These are phyloP conservation scores for Drosophila lacteicornis DNA, from an alignment of 1,140 invertebrate genomes.

Conservation along the genomic window DNA sequence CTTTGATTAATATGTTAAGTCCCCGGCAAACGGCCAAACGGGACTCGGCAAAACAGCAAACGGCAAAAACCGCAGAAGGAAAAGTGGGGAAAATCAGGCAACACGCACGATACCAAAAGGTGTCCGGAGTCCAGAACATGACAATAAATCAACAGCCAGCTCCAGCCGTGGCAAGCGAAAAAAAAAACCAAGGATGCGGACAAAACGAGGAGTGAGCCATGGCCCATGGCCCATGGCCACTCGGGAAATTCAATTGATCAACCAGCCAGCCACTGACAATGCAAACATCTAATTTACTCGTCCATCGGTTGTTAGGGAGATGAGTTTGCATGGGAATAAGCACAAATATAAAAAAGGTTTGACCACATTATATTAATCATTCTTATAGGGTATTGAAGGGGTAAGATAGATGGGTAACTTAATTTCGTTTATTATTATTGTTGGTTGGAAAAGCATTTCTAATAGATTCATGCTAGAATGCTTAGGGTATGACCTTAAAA, in stretches of 20 bases:
- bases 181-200: slow-evolving; percentile 9
- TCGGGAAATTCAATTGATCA: slow-evolving; percentile 49
- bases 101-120: slow-evolving; percentile 70
- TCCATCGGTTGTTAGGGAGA: neutral
- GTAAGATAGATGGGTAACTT: neutral
- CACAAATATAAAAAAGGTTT: slow-evolving; percentile 8
- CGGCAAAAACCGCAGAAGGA: slow-evolving; percentile 34
- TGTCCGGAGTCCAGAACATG: slow-evolving; percentile 72
- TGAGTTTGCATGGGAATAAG: slow-evolving; percentile 12
- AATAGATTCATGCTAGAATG: neutral
- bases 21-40: slow-evolving; percentile 32
- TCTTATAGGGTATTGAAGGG: neutral
- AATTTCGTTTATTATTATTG: neutral
- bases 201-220: slow-evolving; percentile 3
- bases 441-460: neutral
- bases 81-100: slow-evolving; percentile 51
- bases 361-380: neutral
- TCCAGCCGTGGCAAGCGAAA: slow-evolving; percentile 10
- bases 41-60: slow-evolving; percentile 43
- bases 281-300: slow-evolving; percentile 38
- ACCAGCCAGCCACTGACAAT: slow-evolving; percentile 26
- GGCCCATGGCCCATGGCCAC: slow-evolving; percentile 2
- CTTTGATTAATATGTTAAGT: slow-evolving; percentile 83
- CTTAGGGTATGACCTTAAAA: neutral
- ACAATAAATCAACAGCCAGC: slow-evolving; percentile 69